Evolutionary conservation across 2,797 vertebrate genomes (phyloP).

Genomic region (Labroides dimidiatus): DNA sequence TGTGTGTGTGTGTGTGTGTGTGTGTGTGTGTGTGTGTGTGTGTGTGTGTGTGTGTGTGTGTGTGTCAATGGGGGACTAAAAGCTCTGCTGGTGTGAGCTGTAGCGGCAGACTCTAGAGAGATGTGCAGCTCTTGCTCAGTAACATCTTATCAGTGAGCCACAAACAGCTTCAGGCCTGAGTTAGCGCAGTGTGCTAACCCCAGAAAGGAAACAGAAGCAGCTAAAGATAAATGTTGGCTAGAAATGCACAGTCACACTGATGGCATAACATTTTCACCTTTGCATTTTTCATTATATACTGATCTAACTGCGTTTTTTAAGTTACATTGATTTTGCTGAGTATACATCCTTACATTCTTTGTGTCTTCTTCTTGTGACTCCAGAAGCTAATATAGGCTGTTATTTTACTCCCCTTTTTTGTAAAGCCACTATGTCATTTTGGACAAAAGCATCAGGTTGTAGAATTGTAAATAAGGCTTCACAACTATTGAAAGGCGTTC

Average conservation of each 20-base stretch:
- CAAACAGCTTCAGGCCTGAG: slow-evolving; percentile 50
- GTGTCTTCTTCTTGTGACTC: neutral
- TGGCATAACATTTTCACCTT: slow-evolving; percentile 4
- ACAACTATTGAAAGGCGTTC: neutral
- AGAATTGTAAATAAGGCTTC: neutral
- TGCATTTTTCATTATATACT: neutral
- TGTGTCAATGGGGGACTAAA: slow-evolving; percentile 2
- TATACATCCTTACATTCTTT: neutral
- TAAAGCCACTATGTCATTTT: too few relatives aligned
- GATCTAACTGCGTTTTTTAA: neutral
- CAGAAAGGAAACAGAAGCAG: slow-evolving; percentile 13
- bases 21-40: neutral
- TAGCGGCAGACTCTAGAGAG: slow-evolving; percentile 1
- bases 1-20: neutral
- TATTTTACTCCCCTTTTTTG: fast-evolving
- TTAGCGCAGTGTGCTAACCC: slow-evolving; percentile 24
- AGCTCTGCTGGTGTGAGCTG: slow-evolving; percentile 5
- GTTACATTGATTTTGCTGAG: neutral
- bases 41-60: neutral
- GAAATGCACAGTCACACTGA: neutral
- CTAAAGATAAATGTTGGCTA: neutral
- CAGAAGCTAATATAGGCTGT: neutral
- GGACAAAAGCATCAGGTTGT: too few relatives aligned
- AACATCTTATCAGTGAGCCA: slow-evolving; percentile 49
- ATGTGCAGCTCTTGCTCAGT: neutral